These are phyloP conservation scores for Strix uralensis DNA, from an alignment of 2,113 vertebrate species.

Conservation along the genomic window DNA sequence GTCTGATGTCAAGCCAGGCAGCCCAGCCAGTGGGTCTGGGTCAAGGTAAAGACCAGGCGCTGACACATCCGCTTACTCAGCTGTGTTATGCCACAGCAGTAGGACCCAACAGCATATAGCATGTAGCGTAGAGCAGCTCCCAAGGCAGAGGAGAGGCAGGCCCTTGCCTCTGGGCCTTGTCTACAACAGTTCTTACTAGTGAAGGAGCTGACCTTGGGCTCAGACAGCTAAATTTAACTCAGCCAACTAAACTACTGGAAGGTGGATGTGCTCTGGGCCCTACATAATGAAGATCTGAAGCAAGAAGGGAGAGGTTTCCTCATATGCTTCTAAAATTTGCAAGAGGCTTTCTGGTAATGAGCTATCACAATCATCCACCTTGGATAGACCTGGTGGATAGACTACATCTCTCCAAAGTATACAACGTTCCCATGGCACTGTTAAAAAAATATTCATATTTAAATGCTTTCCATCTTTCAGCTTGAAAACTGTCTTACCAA, in stretches of 20 bases:
- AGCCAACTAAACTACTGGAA: not conserved
- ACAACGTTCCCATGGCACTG: not conserved
- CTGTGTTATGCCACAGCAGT: not conserved
- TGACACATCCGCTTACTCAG: not conserved
- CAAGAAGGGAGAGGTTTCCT: not conserved
- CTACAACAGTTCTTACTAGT: not conserved
- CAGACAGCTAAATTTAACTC: not conserved
- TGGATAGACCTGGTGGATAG: not conserved
- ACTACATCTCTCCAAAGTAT: not conserved
- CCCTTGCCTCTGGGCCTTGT: not conserved
- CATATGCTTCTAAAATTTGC: not conserved
- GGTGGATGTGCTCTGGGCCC: not conserved
- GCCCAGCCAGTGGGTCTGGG: not conserved
- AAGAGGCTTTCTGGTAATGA: not conserved
- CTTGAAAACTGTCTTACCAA: not conserved
- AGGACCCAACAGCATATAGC: too few species aligned
- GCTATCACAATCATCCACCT: not conserved
- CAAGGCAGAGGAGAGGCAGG: not conserved
- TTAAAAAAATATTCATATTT: not conserved
- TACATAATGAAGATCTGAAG: not conserved
- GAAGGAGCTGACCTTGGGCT: not conserved
- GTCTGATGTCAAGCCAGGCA: not conserved
- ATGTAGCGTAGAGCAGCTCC: not conserved
- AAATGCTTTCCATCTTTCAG: not conserved
- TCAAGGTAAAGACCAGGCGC: not conserved